phyloP scores from a whole-genome alignment of 37 sponge, comb jelly and placozoan genomes.

The Mnemiopsis leidyi region DNA sequence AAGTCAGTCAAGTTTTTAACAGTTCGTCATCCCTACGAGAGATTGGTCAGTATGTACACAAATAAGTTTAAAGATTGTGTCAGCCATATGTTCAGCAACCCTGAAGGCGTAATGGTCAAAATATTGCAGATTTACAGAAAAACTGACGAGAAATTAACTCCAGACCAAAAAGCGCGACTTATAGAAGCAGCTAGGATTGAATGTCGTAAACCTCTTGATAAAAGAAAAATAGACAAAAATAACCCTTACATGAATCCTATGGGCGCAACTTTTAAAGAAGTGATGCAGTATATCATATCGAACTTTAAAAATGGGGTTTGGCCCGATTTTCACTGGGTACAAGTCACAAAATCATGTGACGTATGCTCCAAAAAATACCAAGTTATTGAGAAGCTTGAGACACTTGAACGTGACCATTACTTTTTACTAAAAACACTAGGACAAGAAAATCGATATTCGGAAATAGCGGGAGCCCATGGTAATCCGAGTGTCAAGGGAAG shows the following conservation, averaged over 20 bases:
- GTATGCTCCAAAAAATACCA: neutral
- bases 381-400: slow-evolving; percentile 14
- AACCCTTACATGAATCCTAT: slow-evolving; percentile 40
- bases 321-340: slow-evolving; percentile 31
- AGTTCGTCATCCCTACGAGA: slow-evolving; percentile 41
- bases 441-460: neutral
- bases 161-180: neutral
- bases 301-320: neutral
- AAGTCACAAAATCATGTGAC: slow-evolving; percentile 4
- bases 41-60: slow-evolving; percentile 34
- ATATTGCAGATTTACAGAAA: slow-evolving; percentile 7
- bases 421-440: neutral
- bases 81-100: neutral
- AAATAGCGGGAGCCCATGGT: neutral
- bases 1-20: neutral
- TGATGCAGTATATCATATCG: neutral
- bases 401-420: slow-evolving; percentile 25
- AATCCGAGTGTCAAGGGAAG: neutral
- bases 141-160: neutral
- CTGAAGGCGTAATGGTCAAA: neutral
- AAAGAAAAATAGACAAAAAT: neutral
- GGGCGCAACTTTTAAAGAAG: slow-evolving; percentile 39
- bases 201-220: neutral
- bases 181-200: slow-evolving; percentile 3
- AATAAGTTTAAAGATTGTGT: slow-evolving; percentile 19